Conservation (phyloP, 2,113 vertebrate genomes). For the Hoplias malabaricus region DNA sequence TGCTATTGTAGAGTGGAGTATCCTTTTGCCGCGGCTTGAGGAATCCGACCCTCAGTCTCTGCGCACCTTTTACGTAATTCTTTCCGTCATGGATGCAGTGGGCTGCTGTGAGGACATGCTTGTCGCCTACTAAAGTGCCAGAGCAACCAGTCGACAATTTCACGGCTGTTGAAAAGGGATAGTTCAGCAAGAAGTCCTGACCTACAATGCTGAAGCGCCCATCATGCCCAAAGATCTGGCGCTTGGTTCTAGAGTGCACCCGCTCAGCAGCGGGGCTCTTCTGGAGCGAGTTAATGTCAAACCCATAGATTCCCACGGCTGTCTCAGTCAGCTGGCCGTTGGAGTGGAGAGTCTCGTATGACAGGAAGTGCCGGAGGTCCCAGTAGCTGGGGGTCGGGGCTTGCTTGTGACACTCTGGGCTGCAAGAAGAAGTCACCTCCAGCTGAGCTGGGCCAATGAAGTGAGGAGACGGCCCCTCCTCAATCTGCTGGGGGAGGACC, state of each 20-base stretch:
- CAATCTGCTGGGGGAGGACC: constrained; percentile 83
- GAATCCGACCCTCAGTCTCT: constrained; percentile 92
- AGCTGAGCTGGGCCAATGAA: constrained; percentile 82
- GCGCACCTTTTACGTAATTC: constrained; percentile 94
- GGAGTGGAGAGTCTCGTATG: constrained; percentile 89
- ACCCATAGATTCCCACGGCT: constrained; percentile 84
- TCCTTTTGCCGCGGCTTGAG: constrained; percentile 84
- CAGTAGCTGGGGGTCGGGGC: constrained; percentile 80
- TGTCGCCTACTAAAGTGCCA: constrained; percentile 88
- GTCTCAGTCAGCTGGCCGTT: constrained; percentile 88
- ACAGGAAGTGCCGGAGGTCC: constrained; percentile 82
- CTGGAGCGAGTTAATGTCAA: constrained; percentile 52
- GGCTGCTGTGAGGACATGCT: constrained; percentile 91
- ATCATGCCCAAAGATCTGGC: constrained; percentile 94
- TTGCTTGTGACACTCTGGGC: constrained; percentile 86
- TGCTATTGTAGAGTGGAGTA: constrained; percentile 57
- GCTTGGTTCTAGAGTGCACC: constrained; percentile 77
- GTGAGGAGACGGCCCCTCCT: constrained; percentile 75
- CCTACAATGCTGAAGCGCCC: constrained; percentile 92
- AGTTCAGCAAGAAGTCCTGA: constrained; percentile 87
- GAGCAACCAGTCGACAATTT: constrained; percentile 96
- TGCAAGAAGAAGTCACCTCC: constrained; percentile 84
- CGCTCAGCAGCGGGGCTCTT: constrained; percentile 25
- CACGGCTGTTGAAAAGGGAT: constrained; percentile 91
- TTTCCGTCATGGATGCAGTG: constrained; percentile 96